These are phyloP conservation scores for Micronisus gabar DNA, from an alignment of 2,113 vertebrate genomes.

Conservation along the genomic window DNA sequence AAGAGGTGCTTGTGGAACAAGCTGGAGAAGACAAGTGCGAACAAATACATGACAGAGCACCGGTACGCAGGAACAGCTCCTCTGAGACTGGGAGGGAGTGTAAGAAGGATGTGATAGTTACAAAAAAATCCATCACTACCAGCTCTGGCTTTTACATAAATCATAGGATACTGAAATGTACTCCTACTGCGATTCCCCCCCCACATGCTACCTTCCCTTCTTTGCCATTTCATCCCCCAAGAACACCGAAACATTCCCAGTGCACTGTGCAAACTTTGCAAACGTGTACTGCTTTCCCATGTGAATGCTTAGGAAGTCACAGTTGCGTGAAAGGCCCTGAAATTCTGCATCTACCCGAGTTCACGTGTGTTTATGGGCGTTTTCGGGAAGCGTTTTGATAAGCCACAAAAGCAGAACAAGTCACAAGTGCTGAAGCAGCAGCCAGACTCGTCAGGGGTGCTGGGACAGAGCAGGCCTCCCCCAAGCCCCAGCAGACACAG, in stretches of 20 bases:
- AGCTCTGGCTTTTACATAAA: not conserved
- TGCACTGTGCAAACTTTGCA: not conserved
- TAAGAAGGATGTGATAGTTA: not conserved
- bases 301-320: not conserved
- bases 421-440: rapidly evolving
- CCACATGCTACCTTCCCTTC: not conserved
- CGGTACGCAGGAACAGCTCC: not conserved
- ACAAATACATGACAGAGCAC: not conserved
- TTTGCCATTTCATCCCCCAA: not conserved
- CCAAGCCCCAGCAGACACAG: rapidly evolving
- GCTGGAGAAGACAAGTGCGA: not conserved
- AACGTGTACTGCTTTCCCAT: rapidly evolving
- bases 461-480: not conserved
- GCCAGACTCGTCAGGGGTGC: rapidly evolving
- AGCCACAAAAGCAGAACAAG: no score
- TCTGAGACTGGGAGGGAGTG: not conserved
- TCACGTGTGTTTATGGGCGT: rapidly evolving
- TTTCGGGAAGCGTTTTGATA: not conserved
- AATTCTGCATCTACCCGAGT: not conserved
- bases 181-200: not conserved
- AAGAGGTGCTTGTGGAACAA: not conserved
- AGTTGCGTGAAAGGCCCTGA: rapidly evolving
- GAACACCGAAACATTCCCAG: not conserved
- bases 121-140: not conserved
- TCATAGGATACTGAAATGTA: rapidly evolving